phyloP scores from a whole-genome alignment of 2,888 invertebrate genomes.

The Tenthredo scrophulariae region DNA sequence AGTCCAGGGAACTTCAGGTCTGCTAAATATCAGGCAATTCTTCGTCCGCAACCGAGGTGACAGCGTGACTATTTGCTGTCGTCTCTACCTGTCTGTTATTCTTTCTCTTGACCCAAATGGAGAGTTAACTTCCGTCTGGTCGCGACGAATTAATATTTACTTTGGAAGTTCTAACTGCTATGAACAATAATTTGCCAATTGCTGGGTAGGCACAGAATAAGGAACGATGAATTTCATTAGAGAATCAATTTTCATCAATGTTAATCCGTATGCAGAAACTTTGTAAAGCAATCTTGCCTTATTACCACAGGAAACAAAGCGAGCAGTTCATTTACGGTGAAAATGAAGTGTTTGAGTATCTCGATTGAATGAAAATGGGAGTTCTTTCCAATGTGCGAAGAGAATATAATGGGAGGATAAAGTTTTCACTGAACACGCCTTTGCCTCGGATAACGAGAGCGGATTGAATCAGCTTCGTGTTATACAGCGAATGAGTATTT shows the following conservation, averaged over 20 bases:
- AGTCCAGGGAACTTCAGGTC: neutral
- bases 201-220: neutral
- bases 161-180: slow-evolving; percentile 1
- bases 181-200: slow-evolving; percentile 8
- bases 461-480: slow-evolving; percentile 36
- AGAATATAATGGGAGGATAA: neutral
- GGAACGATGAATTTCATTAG: neutral
- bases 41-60: neutral
- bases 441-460: slow-evolving; percentile 10
- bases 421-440: neutral
- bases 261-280: neutral
- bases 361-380: slow-evolving; percentile 8
- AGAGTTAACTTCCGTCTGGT: neutral
- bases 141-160: slow-evolving; percentile 16
- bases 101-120: slow-evolving; percentile 46
- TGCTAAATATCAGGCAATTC: neutral
- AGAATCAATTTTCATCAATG: neutral
- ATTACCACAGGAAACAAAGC: neutral
- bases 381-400: neutral
- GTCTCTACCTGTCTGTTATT: slow-evolving; percentile 17
- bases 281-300: neutral
- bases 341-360: neutral
- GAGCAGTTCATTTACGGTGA: neutral
- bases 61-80: slow-evolving; percentile 1
- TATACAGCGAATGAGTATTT: slow-evolving; percentile 27